Conservation (phyloP, 2,797 vertebrate species). For the Meda fulgida region DNA sequence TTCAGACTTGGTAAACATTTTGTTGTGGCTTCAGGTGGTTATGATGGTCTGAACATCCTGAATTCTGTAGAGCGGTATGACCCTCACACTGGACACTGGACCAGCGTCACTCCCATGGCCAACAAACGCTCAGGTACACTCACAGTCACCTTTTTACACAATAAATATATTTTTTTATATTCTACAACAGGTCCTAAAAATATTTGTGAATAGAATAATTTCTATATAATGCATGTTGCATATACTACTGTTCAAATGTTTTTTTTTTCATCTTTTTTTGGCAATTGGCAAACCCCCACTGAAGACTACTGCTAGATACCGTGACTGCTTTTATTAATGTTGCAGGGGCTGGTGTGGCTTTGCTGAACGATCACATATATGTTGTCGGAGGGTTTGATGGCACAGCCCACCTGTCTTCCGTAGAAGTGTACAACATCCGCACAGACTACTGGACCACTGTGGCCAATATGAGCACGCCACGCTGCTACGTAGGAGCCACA, state of each 20-base stretch:
- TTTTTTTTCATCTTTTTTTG: neutral
- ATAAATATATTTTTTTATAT: neutral
- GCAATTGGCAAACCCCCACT: neutral
- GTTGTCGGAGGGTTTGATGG: conserved; percentile 98
- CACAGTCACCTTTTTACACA: neutral
- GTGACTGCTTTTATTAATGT: neutral
- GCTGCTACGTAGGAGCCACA: conserved; percentile 96
- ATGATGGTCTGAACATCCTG: conserved; percentile 96
- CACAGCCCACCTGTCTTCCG: conserved; percentile 93
- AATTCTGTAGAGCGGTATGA: conserved; percentile 98
- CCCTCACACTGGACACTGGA: conserved; percentile 98
- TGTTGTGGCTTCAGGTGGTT: conserved; percentile 84
- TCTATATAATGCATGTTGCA: neutral
- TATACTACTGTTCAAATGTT: neutral
- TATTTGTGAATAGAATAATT: neutral
- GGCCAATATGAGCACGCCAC: conserved; percentile 95
- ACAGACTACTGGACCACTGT: conserved; percentile 97
- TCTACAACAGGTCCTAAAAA: neutral
- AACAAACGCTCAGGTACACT: conserved; percentile 93
- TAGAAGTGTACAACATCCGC: conserved; percentile 97
- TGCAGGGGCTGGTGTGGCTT: conserved; percentile 92
- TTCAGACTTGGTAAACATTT: conserved; percentile 8
- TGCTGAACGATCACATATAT: conserved; percentile 97
- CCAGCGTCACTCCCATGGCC: conserved; percentile 96
- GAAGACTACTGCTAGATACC: neutral